Conservation (phyloP, 2,113 vertebrate genomes). For the Vimba vimba region DNA sequence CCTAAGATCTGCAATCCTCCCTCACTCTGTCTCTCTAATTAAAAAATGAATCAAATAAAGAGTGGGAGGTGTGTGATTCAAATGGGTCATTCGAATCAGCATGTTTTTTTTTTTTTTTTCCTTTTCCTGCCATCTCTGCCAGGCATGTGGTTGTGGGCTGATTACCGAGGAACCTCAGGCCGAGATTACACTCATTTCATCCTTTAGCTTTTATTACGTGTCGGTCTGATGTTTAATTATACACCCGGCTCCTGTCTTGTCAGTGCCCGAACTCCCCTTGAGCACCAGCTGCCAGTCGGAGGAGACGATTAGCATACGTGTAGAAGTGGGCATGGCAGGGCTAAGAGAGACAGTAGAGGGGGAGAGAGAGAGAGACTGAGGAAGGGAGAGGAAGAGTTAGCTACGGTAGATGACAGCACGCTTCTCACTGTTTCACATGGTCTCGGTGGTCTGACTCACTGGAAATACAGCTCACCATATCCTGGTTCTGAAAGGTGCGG, state of each 20-base stretch:
- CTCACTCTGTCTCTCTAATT: conserved; percentile 64
- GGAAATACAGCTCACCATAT: not conserved
- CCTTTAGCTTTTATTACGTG: conserved; percentile 58
- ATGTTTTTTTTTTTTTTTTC: conserved; percentile 30
- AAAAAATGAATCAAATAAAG: conserved; percentile 72
- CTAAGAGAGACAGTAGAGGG: not conserved
- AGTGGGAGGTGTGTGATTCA: conserved; percentile 72
- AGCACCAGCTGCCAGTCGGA: conserved; percentile 56
- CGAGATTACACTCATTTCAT: conserved; percentile 64
- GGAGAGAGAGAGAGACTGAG: not conserved
- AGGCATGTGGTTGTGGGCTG: conserved; percentile 55
- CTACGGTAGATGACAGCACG: conserved; percentile 4
- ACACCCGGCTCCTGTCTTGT: conserved; percentile 63
- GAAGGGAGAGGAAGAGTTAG: conserved; percentile 13
- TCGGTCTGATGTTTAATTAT: conserved; percentile 66
- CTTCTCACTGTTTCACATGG: not conserved
- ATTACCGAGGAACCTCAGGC: conserved; percentile 62
- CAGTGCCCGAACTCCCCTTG: conserved; percentile 35
- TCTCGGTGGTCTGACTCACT: not conserved
- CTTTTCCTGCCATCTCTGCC: conserved; percentile 4
- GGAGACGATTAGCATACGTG: conserved; percentile 59
- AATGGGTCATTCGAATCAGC: conserved; percentile 69
- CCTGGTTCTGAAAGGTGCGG: not conserved
- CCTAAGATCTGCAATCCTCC: conserved; percentile 41
- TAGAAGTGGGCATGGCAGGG: conserved; percentile 43